Conservation (phyloP, 2,113 vertebrate genomes). For the Oncorhynchus tshawytscha region DNA sequence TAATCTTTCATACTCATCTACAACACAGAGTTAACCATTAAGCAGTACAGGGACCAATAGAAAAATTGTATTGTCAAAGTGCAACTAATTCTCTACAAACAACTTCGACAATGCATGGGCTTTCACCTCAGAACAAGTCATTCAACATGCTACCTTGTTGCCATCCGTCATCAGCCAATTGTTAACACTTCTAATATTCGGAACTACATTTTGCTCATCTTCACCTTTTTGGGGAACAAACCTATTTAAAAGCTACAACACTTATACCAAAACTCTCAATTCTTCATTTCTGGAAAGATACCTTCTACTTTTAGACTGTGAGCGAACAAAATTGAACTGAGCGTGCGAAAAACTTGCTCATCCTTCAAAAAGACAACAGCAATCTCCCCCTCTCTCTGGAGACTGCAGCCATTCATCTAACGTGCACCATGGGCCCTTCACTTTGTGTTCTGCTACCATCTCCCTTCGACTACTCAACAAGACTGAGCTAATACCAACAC, state of each 20-base stretch:
- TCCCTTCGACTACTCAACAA: conserved; percentile 23
- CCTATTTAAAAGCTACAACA: too few relatives aligned
- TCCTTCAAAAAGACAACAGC: conserved; percentile 36
- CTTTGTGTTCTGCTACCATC: neutral
- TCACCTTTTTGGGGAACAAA: too few relatives aligned
- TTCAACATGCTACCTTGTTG: too few relatives aligned
- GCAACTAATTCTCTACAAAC: too few relatives aligned
- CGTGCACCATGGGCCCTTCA: conserved; percentile 17
- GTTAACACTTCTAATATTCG: too few relatives aligned
- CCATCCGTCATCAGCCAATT: too few relatives aligned
- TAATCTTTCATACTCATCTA: neutral
- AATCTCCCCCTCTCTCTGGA: conserved; percentile 20
- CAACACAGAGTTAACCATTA: too few relatives aligned
- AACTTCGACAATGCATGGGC: too few relatives aligned
- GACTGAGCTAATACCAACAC: conserved; percentile 9
- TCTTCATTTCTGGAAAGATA: neutral
- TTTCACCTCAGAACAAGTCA: too few relatives aligned
- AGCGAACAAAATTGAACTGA: conserved; percentile 4
- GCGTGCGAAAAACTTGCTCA: conserved; percentile 5
- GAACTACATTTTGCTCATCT: too few relatives aligned
- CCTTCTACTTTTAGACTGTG: neutral
- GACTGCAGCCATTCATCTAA: conserved; percentile 21
- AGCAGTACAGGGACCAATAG: too few relatives aligned
- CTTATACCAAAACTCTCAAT: neutral
- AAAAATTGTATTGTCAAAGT: too few relatives aligned